phyloP scores from a whole-genome alignment of 2,797 vertebrate genomes.

The Clarias laeviceps region DNA sequence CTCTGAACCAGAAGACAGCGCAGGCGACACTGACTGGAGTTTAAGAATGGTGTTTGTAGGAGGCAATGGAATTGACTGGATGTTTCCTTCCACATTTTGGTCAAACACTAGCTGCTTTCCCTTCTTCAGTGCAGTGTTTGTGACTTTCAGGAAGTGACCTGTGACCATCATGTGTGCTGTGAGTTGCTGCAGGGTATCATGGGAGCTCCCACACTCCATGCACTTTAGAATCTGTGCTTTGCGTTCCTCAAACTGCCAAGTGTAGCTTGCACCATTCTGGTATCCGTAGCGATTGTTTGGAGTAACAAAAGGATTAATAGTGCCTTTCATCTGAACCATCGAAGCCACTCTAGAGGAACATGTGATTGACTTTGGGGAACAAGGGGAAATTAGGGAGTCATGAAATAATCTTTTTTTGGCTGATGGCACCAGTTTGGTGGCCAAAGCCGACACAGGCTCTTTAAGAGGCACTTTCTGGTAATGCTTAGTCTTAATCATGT shows the following conservation, averaged over 20 bases:
- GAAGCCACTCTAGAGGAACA: constrained; percentile 68
- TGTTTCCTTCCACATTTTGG: constrained; percentile 89
- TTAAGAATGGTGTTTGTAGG: constrained; percentile 88
- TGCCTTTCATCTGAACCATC: constrained; percentile 79
- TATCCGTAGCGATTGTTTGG: constrained; percentile 97
- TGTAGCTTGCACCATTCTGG: constrained; percentile 98
- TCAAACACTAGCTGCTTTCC: constrained; percentile 95
- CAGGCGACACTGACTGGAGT: constrained; percentile 84
- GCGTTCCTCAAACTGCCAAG: constrained; percentile 97
- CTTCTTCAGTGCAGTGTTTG: constrained; percentile 95
- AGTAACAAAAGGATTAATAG: constrained; percentile 92
- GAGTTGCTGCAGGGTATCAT: constrained; percentile 95
- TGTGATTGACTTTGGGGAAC: constrained; percentile 88
- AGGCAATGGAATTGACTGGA: constrained; percentile 94
- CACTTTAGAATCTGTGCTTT: constrained; percentile 98
- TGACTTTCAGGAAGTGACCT: constrained; percentile 96
- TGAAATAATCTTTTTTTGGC: constrained; percentile 92
- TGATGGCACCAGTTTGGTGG: constrained; percentile 88
- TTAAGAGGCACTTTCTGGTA: constrained; percentile 99
- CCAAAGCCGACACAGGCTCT: constrained; percentile 93
- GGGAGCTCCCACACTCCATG: constrained; percentile 98
- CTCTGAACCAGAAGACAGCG: constrained; percentile 63
- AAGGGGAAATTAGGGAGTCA: constrained; percentile 83
- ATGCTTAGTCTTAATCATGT: constrained; percentile 99
- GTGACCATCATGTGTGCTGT: constrained; percentile 99